phyloP scores from a whole-genome alignment of 2,113 vertebrate genomes.

The Antechinus stuartii region DNA sequence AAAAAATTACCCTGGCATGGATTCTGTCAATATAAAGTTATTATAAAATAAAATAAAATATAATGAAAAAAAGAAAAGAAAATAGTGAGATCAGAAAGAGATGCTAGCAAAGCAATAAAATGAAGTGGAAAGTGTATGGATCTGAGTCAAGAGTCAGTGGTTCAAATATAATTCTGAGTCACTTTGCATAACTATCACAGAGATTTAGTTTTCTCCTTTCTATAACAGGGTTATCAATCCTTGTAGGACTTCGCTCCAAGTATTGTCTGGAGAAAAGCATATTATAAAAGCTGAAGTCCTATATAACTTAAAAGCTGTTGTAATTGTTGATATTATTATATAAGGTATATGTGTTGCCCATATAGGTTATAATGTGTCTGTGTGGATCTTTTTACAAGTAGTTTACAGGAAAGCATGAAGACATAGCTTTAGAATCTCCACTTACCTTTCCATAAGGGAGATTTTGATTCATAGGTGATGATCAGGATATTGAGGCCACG shows the following conservation, averaged over 20 bases:
- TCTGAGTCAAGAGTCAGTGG: background rate
- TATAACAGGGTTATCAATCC: background rate
- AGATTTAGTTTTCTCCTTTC: background rate
- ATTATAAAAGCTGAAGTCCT: background rate
- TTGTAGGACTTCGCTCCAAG: background rate
- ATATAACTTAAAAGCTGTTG: background rate
- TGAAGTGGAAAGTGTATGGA: accelerated
- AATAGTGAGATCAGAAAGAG: background rate
- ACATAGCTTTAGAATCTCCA: background rate
- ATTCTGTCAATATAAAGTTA: too few relatives aligned
- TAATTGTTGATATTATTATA: background rate
- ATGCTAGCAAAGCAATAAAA: accelerated
- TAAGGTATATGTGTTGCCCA: background rate
- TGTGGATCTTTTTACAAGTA: background rate
- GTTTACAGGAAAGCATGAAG: background rate
- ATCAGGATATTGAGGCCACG: background rate
- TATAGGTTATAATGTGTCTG: background rate
- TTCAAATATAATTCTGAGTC: background rate
- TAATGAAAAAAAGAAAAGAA: background rate
- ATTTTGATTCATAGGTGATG: background rate
- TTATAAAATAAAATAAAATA: too few relatives aligned
- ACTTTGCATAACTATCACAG: background rate
- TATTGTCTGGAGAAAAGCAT: background rate
- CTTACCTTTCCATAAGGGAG: background rate
- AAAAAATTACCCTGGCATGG: too few relatives aligned